Base-by-base conservation (phyloP, 2,888 invertebrate species). In the Epistrophe eligans region DNA sequence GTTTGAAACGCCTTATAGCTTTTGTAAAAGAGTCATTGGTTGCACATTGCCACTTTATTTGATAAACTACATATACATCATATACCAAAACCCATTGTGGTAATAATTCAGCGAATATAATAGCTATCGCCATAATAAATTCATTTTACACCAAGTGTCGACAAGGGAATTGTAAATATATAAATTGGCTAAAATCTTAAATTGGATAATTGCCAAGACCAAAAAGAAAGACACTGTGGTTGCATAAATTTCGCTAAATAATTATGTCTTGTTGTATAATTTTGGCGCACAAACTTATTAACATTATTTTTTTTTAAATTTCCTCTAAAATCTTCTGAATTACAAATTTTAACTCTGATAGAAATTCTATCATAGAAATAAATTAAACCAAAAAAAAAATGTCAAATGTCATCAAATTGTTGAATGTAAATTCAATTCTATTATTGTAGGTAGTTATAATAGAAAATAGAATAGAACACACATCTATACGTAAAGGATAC, bases 81-180 rank as follows among this genome's bases (percentile, higher is more conserved):
- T 24, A 3, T 24, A 24, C 66, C 38, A 48, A n/a, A 60, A 35
- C 83, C 83, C 71, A 43, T 32, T 48, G 58, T 24, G 83, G 83
- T 57, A 70, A 79, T 87, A 87, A 87, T 76, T 87, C 87, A 87
- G 87, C 79, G 83, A 87, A 83, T 82, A 83, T 82, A 83, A 79
- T 79, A 83, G 82, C 82, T 79, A 87, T 82, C 76, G 74, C 82
- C 52, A 58, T 32, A 79, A 79, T 82, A 64, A 82, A 87, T 82
- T 62, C 24, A 87, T 66, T 66, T 60, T 40, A 58, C 82, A 57
- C 87, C 71, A 82, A 85, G 82, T 85, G 74, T 77, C 77, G 74
- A 71, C 79, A 32, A 38, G 64, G 76, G 66, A 79, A 79, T 79
- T 79, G 60, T 48, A 24, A 24, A 24, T 24, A 24, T 45, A 83